Evolutionary conservation across 2,888 invertebrate genomes (phyloP).

Genomic region (Chrysotoxum bicinctum): DNA sequence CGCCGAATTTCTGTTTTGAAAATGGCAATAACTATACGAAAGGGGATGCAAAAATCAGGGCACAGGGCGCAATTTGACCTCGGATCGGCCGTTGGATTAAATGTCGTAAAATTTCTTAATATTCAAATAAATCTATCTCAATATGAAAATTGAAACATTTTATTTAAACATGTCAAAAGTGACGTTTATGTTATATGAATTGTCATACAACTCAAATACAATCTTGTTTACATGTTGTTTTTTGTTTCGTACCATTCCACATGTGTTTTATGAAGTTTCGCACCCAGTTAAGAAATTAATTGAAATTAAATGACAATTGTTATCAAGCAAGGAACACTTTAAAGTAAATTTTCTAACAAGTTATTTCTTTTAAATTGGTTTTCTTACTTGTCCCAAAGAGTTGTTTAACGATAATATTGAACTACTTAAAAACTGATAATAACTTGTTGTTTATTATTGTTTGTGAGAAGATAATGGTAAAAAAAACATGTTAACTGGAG

Average conservation of each 20-base stretch:
- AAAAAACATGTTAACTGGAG: conserved; percentile 2
- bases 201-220: too few species aligned
- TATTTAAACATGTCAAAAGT: too few species aligned
- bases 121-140: too few species aligned
- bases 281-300: conserved; percentile 39
- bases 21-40: too few species aligned
- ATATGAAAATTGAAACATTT: too few species aligned
- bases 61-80: too few species aligned
- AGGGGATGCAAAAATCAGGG: too few species aligned
- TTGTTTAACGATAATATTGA: conserved; percentile 40
- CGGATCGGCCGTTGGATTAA: too few species aligned
- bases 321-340: background rate
- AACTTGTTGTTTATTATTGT: background rate
- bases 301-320: conserved; percentile 53
- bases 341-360: background rate
- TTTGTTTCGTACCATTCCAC: background rate
- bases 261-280: background rate
- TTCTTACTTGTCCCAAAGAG: conserved; percentile 44
- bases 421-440: conserved; percentile 20
- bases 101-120: too few species aligned
- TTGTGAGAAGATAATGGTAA: background rate
- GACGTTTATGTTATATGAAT: too few species aligned
- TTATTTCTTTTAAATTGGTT: conserved; percentile 52
- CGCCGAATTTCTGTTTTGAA: too few species aligned
- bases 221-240: too few species aligned